Conservation (phyloP, 2,888 invertebrate genomes). For the Boloria euphrosyne region DNA sequence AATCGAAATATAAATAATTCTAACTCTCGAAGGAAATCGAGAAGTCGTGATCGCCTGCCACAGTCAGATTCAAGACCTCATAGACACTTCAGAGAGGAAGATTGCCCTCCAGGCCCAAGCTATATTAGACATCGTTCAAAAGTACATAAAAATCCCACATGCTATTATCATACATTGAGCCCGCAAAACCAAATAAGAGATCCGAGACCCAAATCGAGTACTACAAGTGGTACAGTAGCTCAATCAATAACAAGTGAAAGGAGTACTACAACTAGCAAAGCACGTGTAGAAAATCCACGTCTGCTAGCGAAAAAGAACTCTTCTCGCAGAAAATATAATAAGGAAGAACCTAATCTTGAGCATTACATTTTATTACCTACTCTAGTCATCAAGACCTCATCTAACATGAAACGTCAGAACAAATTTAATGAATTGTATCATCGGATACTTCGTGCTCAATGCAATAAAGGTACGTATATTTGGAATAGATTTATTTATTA, state of each 20-base stretch:
- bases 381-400: constrained; percentile 70
- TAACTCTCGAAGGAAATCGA: constrained; percentile 50
- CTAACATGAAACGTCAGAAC: constrained; percentile 72
- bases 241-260: constrained; percentile 55
- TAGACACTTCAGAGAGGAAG: constrained; percentile 51
- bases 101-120: constrained; percentile 67
- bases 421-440: constrained; percentile 75
- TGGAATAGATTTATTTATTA: no score
- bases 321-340: constrained; percentile 54
- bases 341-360: constrained; percentile 65
- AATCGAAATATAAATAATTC: constrained; percentile 49
- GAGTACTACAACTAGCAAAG: constrained; percentile 52
- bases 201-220: constrained; percentile 13
- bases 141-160: constrained; percentile 57
- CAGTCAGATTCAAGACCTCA: constrained; percentile 49
- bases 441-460: constrained; percentile 64
- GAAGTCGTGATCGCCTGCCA: constrained; percentile 58
- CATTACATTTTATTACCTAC: constrained; percentile 73
- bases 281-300: constrained; percentile 53
- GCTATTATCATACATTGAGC: constrained; percentile 62
- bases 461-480: constrained; percentile 53
- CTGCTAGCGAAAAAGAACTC: constrained; percentile 64
- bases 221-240: constrained; percentile 10
- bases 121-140: constrained; percentile 51
- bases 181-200: constrained; percentile 47